phyloP scores from a whole-genome alignment of 2,113 vertebrate species.

The Patagioenas fasciata region DNA sequence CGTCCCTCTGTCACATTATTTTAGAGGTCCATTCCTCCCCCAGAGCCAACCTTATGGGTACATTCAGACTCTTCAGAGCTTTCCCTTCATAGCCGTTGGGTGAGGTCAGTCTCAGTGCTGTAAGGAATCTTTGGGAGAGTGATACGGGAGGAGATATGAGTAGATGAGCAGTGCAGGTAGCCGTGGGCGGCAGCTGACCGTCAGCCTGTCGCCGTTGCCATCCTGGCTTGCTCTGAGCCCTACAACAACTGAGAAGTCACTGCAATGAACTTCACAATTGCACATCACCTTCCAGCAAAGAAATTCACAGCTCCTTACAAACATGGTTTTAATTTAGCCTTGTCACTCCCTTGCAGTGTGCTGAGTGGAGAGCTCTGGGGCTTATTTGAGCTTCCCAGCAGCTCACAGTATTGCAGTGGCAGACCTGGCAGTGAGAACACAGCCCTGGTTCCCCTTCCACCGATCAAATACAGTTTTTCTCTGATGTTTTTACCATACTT shows the following conservation, averaged over 20 bases:
- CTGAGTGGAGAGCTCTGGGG: neutral
- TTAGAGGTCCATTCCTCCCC: neutral
- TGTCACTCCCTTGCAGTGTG: neutral
- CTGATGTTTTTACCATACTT: neutral
- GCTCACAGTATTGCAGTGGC: neutral
- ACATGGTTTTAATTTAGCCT: constrained; percentile 24
- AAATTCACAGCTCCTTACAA: neutral
- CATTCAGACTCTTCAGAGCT: neutral
- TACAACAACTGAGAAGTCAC: neutral
- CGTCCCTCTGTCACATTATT: constrained; percentile 4
- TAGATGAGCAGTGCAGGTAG: neutral
- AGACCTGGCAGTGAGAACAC: neutral
- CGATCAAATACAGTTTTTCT: neutral
- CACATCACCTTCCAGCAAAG: constrained; percentile 1
- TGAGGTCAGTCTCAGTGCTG: neutral
- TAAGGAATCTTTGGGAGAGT: neutral
- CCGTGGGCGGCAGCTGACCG: neutral
- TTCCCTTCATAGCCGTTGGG: neutral
- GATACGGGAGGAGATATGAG: neutral
- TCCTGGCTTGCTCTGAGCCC: neutral
- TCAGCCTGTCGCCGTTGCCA: neutral
- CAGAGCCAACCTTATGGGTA: neutral
- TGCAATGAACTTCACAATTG: neutral
- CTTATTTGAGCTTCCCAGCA: neutral
- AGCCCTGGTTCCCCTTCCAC: neutral